Evolutionary conservation across 2,113 vertebrate species (phyloP), one percentile per base, ranked within the genome.

Genomic region (Brachyistius frenatus): DNA sequence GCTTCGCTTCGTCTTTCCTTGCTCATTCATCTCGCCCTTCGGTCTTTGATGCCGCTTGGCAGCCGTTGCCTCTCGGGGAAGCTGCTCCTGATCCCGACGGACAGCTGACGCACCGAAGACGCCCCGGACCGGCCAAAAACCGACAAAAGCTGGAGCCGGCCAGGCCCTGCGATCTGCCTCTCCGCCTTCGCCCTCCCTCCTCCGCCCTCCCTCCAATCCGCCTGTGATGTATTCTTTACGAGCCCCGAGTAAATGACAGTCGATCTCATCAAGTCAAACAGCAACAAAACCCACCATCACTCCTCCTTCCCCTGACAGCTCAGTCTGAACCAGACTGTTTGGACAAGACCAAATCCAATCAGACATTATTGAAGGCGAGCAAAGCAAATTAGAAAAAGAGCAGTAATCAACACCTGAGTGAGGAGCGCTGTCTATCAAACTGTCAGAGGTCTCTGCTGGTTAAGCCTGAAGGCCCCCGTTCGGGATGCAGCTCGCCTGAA

Each of bases 361-460:
- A 41, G 69, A 74, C 33, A 9, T 49, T 39, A 68, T 69, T 78
- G 61, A 4, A 84, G 61, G 32, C 14, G 44, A 82, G 56, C n/a
- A 47, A 62, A 62, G 16, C 0, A 0, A 62, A 87, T 84, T 41
- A 78, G 64, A 53, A 53, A 4, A 15, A 6, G 37, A 64, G 54
- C 54, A 30, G 67, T 71, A 67, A 84, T 89, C 31, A 64, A 46
- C 69, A 58, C 5, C 35, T 1, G 63, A 61, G 64, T 5, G 65
- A 85, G 46, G 39, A 35, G 13, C 9, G 9, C 7, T 68, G 69
- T 72, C 75, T n/a, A 16, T 80, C 70, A 65, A 60, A 10, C 30
- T 53, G 66, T 65, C 75, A 62, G 60, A 37, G 44, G 46, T 36
- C 41, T 76, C 54, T 50, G 62, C 62, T 69, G 63, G 30, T 35